Percentiles rank a stretch among this genome's conserved stretches.
phyloP scores from a whole-genome alignment of 2,888 invertebrate genomes.

The Hirtodrosophila duncani region DNA sequence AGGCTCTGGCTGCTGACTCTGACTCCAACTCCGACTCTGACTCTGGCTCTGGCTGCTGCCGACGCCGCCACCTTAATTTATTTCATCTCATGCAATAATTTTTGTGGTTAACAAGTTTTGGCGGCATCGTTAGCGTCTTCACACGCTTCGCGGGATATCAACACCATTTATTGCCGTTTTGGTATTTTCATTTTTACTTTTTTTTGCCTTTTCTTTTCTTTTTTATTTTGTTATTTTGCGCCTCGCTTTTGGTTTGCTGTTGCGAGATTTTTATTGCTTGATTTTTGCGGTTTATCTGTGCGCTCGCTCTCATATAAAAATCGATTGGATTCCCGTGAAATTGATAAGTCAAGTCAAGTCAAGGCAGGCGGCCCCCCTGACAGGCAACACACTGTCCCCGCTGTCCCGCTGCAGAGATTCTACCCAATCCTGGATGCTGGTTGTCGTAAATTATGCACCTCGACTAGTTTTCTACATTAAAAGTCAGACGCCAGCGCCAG shows the following conservation, averaged over 20 bases:
- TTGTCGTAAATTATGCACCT: constrained; percentile 73
- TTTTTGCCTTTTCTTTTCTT: constrained; percentile 10
- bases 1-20: neutral
- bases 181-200: constrained; percentile 62
- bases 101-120: constrained; percentile 77
- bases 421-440: constrained; percentile 34
- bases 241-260: constrained; percentile 12
- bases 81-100: constrained; percentile 75
- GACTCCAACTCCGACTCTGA: neutral
- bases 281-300: constrained; percentile 74
- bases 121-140: constrained; percentile 76
- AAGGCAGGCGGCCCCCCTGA: constrained; percentile 43
- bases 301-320: constrained; percentile 74
- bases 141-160: constrained; percentile 76
- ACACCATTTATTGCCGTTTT: constrained; percentile 75
- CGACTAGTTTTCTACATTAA: constrained; percentile 75
- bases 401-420: neutral
- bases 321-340: constrained; percentile 76
- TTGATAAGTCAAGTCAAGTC: constrained; percentile 75
- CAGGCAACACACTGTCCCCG: neutral
- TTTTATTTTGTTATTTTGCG: constrained; percentile 11
- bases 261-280: constrained; percentile 64
- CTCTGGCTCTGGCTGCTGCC: constrained; percentile 42
- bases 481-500: constrained; percentile 73
- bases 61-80: constrained; percentile 75